phyloP scores from a whole-genome alignment of 2,113 vertebrate genomes.

The Planiliza haematocheilus region DNA sequence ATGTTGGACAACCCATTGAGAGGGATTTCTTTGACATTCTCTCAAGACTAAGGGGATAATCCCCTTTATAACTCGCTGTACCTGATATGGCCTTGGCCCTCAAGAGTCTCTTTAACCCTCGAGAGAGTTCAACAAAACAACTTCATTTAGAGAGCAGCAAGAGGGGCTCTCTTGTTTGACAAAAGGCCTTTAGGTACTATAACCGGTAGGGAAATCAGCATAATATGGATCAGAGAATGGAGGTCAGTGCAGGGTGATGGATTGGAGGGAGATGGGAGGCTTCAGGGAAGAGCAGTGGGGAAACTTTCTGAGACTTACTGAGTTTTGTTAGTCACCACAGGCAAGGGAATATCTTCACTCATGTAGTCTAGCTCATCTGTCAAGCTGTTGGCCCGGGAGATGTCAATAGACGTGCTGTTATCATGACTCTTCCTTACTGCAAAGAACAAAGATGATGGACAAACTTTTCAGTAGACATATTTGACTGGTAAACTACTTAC shows the following conservation, averaged over 20 bases:
- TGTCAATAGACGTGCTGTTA: slow-evolving; percentile 76
- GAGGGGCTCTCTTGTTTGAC: slow-evolving; percentile 61
- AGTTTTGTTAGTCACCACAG: slow-evolving; percentile 73
- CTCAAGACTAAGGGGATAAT: slow-evolving; percentile 74
- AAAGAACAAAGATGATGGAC: slow-evolving; percentile 1
- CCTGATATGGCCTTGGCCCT: slow-evolving; percentile 68
- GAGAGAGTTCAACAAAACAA: slow-evolving; percentile 72
- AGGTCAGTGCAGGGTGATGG: slow-evolving; percentile 62
- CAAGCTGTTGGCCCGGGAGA: slow-evolving; percentile 86
- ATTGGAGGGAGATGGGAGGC: slow-evolving; percentile 23
- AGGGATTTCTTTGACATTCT: slow-evolving; percentile 68
- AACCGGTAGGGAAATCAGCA: slow-evolving; percentile 55
- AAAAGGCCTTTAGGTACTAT: slow-evolving; percentile 54
- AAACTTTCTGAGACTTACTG: slow-evolving; percentile 81
- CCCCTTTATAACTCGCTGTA: slow-evolving; percentile 65
- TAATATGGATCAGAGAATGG: slow-evolving; percentile 52
- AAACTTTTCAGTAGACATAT: neutral
- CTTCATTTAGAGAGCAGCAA: slow-evolving; percentile 64
- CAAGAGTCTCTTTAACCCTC: slow-evolving; percentile 71
- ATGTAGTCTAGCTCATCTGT: slow-evolving; percentile 85
- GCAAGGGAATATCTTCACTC: slow-evolving; percentile 82
- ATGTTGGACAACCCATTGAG: slow-evolving; percentile 61
- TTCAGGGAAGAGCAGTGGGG: neutral
- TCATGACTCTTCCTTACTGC: slow-evolving; percentile 78
- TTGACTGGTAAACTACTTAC: neutral